Base-by-base conservation (phyloP, 2,113 vertebrate species). In the Dunckerocampus dactyliophorus region DNA sequence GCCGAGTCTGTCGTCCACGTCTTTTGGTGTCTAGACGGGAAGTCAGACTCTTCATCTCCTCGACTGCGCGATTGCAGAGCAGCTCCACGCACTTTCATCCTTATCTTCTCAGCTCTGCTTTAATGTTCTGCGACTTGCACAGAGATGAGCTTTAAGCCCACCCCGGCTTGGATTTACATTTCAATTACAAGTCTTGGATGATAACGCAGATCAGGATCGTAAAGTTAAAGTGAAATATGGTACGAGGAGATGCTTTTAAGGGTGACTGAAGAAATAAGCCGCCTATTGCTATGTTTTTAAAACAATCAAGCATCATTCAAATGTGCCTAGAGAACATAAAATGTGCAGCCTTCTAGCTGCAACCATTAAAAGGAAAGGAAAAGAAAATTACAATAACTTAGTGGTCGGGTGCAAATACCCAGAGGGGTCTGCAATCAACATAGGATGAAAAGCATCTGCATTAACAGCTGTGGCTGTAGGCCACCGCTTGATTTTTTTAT, bases 81-180 rank as follows among this genome's bases (percentile, higher is more conserved):
- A 71, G 69, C 77, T 71, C 63, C 39, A 9, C 47, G 39, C 56
- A 56, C 52, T 70, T 76, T 65, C 60, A 72, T 80, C 62, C 70
- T 76, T 73, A 80, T 84, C 83, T 70, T 54, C 57, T 45, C 61
- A 52, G 6, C 15, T 8, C 67, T 65, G 63, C 73, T 78, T 84
- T 85, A 62, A 86, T 77, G 77, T 75, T 67, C 65, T 68, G 55
- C 50, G 50, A 65, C 71, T 43, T 73, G 67, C 63, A 74, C 24
- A 73, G 61, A 81, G 79, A 79, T 74, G 51, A 74, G 64, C 61
- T 72, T 76, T 57, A 66, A 67, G 54, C 62, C 62, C 52, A 59
- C 59, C 52, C 60, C 28, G 28, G 50, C 80, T 65, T 72, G 68
- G 80, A 80, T 86, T 86, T 84, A 83, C 69, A 82, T 83, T 80